Percentiles rank a stretch among this genome's conserved stretches.
Evolutionary conservation across 2,888 invertebrate species (phyloP).

Genomic region (Cosmopolites sordidus): DNA sequence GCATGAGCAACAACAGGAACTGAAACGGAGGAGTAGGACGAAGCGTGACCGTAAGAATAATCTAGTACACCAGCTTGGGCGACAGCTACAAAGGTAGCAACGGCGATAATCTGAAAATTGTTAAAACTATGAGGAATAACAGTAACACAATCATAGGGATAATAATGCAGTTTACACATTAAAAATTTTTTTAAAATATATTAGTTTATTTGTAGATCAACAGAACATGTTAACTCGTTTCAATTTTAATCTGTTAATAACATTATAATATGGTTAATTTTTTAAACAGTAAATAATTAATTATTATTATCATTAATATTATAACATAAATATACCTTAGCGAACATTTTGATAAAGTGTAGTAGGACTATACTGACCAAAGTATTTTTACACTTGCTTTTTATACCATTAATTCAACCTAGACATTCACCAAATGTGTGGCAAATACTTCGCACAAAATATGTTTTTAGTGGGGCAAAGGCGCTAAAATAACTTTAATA

Average conservation of each 20-base stretch:
- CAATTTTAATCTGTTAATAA: too few relatives aligned
- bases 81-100: conserved; percentile 6
- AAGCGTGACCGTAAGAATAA: not conserved
- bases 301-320: too few relatives aligned
- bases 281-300: too few relatives aligned
- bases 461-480: too few relatives aligned
- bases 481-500: too few relatives aligned
- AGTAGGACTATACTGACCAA: conserved; percentile 6
- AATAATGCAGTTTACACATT: not conserved
- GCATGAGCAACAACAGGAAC: not conserved
- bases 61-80: conserved; percentile 10
- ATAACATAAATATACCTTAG: conserved; percentile 13
- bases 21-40: not conserved
- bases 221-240: too few relatives aligned
- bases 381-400: not conserved
- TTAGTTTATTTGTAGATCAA: too few relatives aligned
- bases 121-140: too few relatives aligned
- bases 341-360: conserved; percentile 4
- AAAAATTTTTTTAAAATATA: too few relatives aligned
- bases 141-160: too few relatives aligned
- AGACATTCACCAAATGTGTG: conserved; percentile 21
- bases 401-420: conserved; percentile 17
- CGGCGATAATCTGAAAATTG: conserved; percentile 8
- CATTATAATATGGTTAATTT: too few relatives aligned
- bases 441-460: too few relatives aligned